Conservation (phyloP, 2,113 vertebrate genomes). For the Casuarius casuarius region DNA sequence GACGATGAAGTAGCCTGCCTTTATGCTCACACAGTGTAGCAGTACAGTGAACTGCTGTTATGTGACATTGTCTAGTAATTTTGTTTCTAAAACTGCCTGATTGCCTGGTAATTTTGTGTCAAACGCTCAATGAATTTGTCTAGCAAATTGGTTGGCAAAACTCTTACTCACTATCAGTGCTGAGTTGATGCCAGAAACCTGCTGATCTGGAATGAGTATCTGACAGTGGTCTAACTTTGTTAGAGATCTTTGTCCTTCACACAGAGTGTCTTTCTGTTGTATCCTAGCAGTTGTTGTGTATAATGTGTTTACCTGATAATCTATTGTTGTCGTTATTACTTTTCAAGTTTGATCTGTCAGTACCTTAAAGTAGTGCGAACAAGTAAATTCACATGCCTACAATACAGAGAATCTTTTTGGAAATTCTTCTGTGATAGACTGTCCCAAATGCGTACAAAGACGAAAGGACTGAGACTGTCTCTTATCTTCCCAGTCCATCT, state of each 20-base stretch:
- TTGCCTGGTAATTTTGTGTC: constrained; percentile 7
- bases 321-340: background rate
- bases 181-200: background rate
- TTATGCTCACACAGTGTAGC: background rate
- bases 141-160: constrained; percentile 9
- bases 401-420: background rate
- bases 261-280: background rate
- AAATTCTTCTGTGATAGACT: background rate
- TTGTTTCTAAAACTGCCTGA: background rate
- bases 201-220: background rate
- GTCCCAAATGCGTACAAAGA: background rate
- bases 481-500: background rate
- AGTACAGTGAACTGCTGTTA: background rate
- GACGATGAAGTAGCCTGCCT: background rate
- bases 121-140: background rate
- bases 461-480: too few relatives aligned
- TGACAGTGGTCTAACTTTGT: background rate
- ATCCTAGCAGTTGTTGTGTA: background rate
- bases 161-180: background rate
- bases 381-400: background rate
- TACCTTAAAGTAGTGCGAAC: background rate
- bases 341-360: background rate
- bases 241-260: background rate
- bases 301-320: background rate
- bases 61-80: background rate